Conservation (phyloP, 2,113 vertebrate genomes). For the Hiodon alosoides region DNA sequence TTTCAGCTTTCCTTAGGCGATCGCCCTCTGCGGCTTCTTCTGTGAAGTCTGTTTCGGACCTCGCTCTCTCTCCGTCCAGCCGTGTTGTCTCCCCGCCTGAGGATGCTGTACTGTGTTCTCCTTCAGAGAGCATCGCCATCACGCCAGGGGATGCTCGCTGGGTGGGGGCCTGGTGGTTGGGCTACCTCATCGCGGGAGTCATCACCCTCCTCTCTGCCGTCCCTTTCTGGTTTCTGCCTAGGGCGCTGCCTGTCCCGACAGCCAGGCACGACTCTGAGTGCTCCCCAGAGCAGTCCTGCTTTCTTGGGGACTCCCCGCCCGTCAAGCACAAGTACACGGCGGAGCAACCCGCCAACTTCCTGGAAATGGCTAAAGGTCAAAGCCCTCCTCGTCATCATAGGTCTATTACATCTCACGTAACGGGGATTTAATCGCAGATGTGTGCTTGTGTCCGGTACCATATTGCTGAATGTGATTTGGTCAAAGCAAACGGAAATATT, state of each 20-base stretch:
- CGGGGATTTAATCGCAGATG: too few relatives aligned
- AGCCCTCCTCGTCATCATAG: background rate
- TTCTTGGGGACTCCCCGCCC: constrained; percentile 41
- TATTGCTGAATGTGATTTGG: too few relatives aligned
- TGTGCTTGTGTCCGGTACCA: too few relatives aligned
- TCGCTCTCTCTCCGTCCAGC: too few relatives aligned
- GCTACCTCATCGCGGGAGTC: constrained; percentile 62
- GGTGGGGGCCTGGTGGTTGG: constrained; percentile 72
- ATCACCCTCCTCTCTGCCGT: constrained; percentile 61
- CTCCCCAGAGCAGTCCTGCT: constrained; percentile 46
- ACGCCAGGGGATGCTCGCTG: constrained; percentile 61
- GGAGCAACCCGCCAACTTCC: constrained; percentile 47
- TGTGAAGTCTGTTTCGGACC: too few relatives aligned
- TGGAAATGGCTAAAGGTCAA: constrained; percentile 64
- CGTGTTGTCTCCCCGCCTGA: too few relatives aligned
- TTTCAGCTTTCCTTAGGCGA: too few relatives aligned
- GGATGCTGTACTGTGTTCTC: too few relatives aligned
- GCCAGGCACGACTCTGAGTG: constrained; percentile 23
- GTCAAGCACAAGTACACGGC: constrained; percentile 48
- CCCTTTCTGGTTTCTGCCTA: constrained; percentile 68
- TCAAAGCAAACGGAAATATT: too few relatives aligned
- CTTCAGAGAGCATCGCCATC: constrained; percentile 60
- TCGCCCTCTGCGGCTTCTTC: too few relatives aligned
- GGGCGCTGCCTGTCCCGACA: constrained; percentile 41
- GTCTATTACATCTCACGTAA: too few relatives aligned